Evolutionary conservation across 2,797 vertebrate species (phyloP).

Genomic region (Alectoris magna): DNA sequence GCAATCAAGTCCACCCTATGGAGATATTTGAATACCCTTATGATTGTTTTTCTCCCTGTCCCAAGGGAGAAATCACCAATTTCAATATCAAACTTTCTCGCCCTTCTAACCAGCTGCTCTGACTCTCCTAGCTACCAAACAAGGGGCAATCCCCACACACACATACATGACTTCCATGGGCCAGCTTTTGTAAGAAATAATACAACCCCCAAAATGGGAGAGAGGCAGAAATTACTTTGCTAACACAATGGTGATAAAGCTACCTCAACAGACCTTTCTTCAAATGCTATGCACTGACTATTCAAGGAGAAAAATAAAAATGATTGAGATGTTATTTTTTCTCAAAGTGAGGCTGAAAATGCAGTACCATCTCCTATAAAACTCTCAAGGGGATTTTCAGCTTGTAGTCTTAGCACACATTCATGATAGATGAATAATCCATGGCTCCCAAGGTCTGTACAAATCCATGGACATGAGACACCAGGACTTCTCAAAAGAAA

Average conservation of each 20-base stretch:
- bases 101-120: background rate
- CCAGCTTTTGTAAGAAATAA: background rate
- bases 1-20: background rate
- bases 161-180: background rate
- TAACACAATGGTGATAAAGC: background rate
- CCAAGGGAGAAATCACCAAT: background rate
- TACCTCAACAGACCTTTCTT: background rate
- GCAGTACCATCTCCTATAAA: conserved; percentile 28
- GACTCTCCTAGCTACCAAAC: background rate
- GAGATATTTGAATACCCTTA: background rate
- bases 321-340: conserved; percentile 48
- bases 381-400: conserved; percentile 36
- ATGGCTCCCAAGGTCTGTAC: conserved; percentile 19
- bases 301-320: conserved; percentile 32
- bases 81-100: background rate
- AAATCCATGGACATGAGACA: background rate
- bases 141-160: background rate
- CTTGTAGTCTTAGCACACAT: conserved; percentile 7
- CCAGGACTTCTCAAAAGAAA: background rate
- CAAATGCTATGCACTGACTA: background rate
- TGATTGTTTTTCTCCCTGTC: background rate
- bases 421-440: conserved; percentile 57
- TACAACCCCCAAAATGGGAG: background rate
- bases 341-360: conserved; percentile 42
- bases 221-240: background rate